A percentile compares a stretch with the other conserved stretches of the same genome.
phyloP scores from a whole-genome alignment of 2,888 invertebrate genomes.

The Incurvaria masculella region DNA sequence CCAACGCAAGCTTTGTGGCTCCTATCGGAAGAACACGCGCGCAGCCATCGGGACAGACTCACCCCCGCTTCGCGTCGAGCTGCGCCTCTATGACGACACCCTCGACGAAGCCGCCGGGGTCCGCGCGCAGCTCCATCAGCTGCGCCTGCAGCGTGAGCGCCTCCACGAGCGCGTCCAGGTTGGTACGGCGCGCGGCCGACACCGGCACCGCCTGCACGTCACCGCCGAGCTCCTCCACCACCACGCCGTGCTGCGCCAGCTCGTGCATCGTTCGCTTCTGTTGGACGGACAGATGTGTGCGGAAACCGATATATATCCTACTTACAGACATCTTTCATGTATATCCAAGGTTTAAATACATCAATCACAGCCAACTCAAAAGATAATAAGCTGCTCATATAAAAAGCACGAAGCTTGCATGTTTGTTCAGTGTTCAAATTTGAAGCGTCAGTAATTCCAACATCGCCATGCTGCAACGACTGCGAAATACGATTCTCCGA shows the following conservation, averaged over 20 bases:
- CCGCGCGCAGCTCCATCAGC: slow-evolving; percentile 80
- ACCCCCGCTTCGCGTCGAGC: slow-evolving; percentile 65
- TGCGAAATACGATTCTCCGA: too few relatives aligned
- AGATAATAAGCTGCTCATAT: too few relatives aligned
- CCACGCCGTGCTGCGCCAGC: slow-evolving; percentile 74
- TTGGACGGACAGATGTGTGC: too few relatives aligned
- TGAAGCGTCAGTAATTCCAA: too few relatives aligned
- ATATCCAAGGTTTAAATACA: too few relatives aligned
- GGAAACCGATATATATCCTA: too few relatives aligned
- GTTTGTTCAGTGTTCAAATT: too few relatives aligned
- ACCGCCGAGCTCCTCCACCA: slow-evolving; percentile 86
- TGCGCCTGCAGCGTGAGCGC: slow-evolving; percentile 83
- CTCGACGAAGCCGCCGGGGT: slow-evolving; percentile 81
- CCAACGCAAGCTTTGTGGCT: too few relatives aligned
- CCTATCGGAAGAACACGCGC: slow-evolving; percentile 20
- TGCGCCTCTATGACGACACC: slow-evolving; percentile 89
- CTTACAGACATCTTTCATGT: too few relatives aligned
- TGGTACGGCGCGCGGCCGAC: slow-evolving; percentile 80
- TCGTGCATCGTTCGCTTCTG: slow-evolving; percentile 73
- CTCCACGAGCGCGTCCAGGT: slow-evolving; percentile 76
- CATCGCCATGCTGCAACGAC: too few relatives aligned
- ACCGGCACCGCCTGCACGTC: slow-evolving; percentile 89
- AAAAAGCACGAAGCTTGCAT: too few relatives aligned
- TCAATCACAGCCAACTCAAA: too few relatives aligned
- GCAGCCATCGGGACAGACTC: slow-evolving; percentile 23